A percentile compares a stretch with the other conserved stretches of the same genome.
These are phyloP conservation scores for mouse (Mus musculus) DNA, from an alignment of 2,113 vertebrate genomes.

Conservation along the genomic window GRCm39 chrX:45647001-45647500, in stretches of 20 bases:
- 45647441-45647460: neutral
- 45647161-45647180: neutral
- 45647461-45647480: neutral
- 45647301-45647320: constrained; percentile 47
- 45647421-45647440: neutral
- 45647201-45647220: neutral
- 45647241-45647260: neutral
- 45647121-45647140: neutral
- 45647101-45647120: neutral
- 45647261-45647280: neutral
- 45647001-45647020: constrained; percentile 18
- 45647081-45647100: neutral
- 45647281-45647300: neutral
- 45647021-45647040: constrained; percentile 46
- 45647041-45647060: neutral
- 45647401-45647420: neutral
- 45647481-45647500: neutral
- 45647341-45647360: neutral
- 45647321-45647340: constrained; percentile 34
- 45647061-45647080: neutral
- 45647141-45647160: neutral
- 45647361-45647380: constrained; percentile 12
- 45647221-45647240: neutral
- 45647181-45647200: neutral
- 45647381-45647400: neutral